A percentile compares a stretch with the other conserved stretches of the same genome.
phyloP scores from a whole-genome alignment of 2,113 vertebrate species.

The Nestor notabilis region DNA sequence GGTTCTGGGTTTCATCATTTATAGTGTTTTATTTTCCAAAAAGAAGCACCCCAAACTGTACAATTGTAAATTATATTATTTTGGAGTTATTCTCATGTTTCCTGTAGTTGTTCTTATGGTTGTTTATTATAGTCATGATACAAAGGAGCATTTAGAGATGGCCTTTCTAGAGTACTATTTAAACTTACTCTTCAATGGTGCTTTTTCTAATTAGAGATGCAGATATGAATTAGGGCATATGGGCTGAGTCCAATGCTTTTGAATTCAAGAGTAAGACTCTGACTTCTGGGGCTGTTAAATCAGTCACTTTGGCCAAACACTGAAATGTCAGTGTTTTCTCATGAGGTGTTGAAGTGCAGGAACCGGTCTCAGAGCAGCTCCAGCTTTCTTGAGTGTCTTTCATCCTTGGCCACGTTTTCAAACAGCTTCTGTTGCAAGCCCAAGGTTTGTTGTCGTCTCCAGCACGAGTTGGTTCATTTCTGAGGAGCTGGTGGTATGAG shows the following conservation, averaged over 20 bases:
- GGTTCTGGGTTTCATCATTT: not conserved
- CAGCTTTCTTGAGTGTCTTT: not conserved
- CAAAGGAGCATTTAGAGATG: not conserved
- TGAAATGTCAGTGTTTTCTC: not conserved
- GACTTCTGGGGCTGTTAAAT: not conserved
- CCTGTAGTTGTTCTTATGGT: not conserved
- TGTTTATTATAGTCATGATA: not conserved
- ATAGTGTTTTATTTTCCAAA: not conserved
- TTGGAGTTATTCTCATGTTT: not conserved
- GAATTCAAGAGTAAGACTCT: not conserved
- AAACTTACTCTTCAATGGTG: not conserved
- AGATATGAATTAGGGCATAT: not conserved
- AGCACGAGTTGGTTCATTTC: not conserved
- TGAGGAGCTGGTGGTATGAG: not conserved
- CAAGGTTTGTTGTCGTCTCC: not conserved
- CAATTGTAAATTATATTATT: not conserved
- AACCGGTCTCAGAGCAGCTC: not conserved
- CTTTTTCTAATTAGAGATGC: not conserved
- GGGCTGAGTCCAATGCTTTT: not conserved
- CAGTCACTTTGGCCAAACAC: not conserved
- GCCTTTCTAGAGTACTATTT: not conserved
- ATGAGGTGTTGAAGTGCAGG: not conserved
- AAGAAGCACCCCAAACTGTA: not conserved
- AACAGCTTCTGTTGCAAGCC: not conserved
- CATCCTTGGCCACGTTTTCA: not conserved